Evolutionary conservation across 2,888 invertebrate genomes (phyloP).

Genomic region (Laspeyria flexula): DNA sequence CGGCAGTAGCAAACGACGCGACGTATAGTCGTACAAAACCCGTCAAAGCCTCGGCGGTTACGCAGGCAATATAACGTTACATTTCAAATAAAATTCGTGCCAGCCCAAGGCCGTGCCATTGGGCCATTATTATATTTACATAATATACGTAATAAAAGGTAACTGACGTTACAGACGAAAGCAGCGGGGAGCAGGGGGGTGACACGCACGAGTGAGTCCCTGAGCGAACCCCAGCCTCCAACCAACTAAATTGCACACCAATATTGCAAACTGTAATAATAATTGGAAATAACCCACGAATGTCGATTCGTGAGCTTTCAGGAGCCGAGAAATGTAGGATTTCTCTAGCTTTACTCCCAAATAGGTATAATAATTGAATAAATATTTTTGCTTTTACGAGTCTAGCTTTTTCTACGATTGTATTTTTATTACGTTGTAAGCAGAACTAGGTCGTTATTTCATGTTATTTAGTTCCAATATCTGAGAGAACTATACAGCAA

Average conservation of each 20-base stretch:
- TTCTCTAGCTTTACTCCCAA: background rate
- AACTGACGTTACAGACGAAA: constrained; percentile 47
- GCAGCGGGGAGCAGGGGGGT: constrained; percentile 35
- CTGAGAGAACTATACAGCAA: no score
- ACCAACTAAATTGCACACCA: constrained; percentile 37
- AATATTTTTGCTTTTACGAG: constrained; percentile 1
- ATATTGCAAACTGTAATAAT: constrained; percentile 16
- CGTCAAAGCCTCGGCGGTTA: constrained; percentile 36
- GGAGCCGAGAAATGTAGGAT: background rate
- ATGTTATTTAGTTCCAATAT: no score
- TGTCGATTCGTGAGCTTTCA: background rate
- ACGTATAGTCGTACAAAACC: constrained; percentile 22
- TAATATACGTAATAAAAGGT: constrained; percentile 56
- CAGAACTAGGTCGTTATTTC: background rate
- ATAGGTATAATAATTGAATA: background rate
- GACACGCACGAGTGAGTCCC: constrained; percentile 49
- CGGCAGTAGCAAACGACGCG: constrained; percentile 5
- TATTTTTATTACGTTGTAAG: background rate
- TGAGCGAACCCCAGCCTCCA: constrained; percentile 20
- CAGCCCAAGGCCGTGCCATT: constrained; percentile 41
- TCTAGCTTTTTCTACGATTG: background rate
- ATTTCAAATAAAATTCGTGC: constrained; percentile 50
- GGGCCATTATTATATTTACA: constrained; percentile 55
- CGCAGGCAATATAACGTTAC: constrained; percentile 42
- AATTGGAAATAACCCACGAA: constrained; percentile 1